Evolutionary conservation across 2,797 vertebrate species (phyloP).

Genomic region (Sibirionetta formosa): DNA sequence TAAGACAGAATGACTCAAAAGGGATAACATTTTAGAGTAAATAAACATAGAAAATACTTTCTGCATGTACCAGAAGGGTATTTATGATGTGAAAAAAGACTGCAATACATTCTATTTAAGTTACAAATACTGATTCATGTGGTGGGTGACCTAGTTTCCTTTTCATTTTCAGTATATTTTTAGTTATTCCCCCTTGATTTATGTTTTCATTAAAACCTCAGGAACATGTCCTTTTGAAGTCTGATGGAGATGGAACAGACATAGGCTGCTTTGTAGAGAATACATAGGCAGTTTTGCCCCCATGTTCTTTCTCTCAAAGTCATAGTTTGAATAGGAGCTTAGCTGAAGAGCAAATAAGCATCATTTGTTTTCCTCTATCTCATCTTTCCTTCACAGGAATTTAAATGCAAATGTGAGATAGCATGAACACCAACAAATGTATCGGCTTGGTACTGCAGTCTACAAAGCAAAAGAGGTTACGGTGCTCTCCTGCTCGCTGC

Average conservation of each 20-base stretch:
- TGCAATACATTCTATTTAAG: neutral
- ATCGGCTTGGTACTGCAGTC: slow-evolving; percentile 36
- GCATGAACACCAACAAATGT: slow-evolving; percentile 66
- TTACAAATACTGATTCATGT: slow-evolving; percentile 39
- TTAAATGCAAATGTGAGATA: slow-evolving; percentile 78
- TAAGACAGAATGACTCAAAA: neutral
- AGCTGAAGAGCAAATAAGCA: slow-evolving; percentile 69
- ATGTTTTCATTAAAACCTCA: slow-evolving; percentile 76
- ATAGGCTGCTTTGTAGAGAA: slow-evolving; percentile 33
- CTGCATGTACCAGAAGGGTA: slow-evolving; percentile 22
- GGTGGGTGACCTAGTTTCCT: slow-evolving; percentile 64
- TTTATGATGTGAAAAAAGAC: neutral
- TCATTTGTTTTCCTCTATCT: slow-evolving; percentile 76
- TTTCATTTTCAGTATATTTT: slow-evolving; percentile 57
- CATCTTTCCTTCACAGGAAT: slow-evolving; percentile 75
- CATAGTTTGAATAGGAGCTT: slow-evolving; percentile 58
- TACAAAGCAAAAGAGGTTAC: slow-evolving; percentile 50
- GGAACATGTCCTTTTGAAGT: slow-evolving; percentile 46
- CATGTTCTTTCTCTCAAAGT: slow-evolving; percentile 16
- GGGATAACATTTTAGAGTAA: slow-evolving; percentile 13
- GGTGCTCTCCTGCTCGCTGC: slow-evolving; percentile 63
- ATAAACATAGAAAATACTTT: neutral
- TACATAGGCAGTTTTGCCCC: neutral
- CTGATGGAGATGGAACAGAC: slow-evolving; percentile 43
- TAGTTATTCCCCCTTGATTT: slow-evolving; percentile 73